phyloP scores from a whole-genome alignment of 2,888 invertebrate species.

The Nudaria mundana region DNA sequence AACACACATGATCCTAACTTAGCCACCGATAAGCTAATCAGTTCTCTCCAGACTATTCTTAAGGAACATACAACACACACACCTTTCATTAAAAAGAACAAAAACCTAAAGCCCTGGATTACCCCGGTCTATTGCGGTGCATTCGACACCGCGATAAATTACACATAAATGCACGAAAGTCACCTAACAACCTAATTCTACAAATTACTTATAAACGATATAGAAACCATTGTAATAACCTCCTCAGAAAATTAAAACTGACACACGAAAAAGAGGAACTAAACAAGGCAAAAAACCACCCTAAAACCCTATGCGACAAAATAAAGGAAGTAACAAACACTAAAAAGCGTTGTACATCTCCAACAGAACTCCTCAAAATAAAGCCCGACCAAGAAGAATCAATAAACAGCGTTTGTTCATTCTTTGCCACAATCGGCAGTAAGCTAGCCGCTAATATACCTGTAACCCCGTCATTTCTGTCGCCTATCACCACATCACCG shows the following conservation, averaged over 20 bases:
- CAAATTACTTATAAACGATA: neutral
- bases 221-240: neutral
- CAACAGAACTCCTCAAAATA: slow-evolving; percentile 1
- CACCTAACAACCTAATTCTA: neutral
- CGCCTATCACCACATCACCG: neutral
- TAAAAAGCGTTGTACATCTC: neutral
- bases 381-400: neutral
- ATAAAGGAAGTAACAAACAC: neutral
- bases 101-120: slow-evolving; percentile 3
- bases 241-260: neutral
- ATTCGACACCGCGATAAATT: slow-evolving; percentile 3
- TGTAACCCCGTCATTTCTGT: too few relatives aligned
- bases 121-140: slow-evolving; percentile 1
- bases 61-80: neutral
- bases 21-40: neutral
- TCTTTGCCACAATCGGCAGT: slow-evolving; percentile 3
- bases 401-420: neutral
- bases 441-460: slow-evolving; percentile 3
- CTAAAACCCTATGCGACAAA: slow-evolving; percentile 1
- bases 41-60: neutral
- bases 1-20: neutral
- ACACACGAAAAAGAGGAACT: neutral
- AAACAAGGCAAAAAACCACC: neutral
- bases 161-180: neutral
- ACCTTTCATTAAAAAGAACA: neutral